These are phyloP conservation scores for Colius striatus DNA, from an alignment of 2,113 vertebrate genomes.

Conservation along the genomic window DNA sequence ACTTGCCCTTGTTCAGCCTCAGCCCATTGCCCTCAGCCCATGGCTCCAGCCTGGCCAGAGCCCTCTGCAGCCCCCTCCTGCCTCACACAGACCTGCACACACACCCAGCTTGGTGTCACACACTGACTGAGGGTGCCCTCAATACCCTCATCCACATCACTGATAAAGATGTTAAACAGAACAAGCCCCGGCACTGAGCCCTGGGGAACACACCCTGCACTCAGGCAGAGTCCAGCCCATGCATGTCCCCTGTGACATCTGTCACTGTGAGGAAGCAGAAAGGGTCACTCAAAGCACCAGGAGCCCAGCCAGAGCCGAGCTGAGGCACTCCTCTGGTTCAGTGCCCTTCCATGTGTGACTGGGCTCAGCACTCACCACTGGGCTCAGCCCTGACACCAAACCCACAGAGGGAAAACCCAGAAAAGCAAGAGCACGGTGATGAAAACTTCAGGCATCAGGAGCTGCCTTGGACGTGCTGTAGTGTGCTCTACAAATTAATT, in stretches of 20 bases:
- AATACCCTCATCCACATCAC: too few species aligned
- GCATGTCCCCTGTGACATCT: rapidly evolving
- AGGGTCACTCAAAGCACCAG: neutral
- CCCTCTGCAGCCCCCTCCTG: too few species aligned
- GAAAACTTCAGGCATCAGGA: neutral
- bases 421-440: neutral
- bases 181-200: too few species aligned
- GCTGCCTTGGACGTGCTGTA: neutral
- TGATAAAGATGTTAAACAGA: too few species aligned
- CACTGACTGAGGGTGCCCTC: too few species aligned
- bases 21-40: too few species aligned
- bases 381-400: neutral
- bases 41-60: too few species aligned
- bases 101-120: too few species aligned
- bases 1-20: too few species aligned
- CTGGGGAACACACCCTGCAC: neutral
- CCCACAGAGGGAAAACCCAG: rapidly evolving
- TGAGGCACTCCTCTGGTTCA: rapidly evolving
- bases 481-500: neutral
- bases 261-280: neutral
- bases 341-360: rapidly evolving
- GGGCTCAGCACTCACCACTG: neutral
- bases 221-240: too few species aligned
- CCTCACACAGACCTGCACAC: too few species aligned
- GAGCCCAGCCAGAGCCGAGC: neutral